Evolutionary conservation across 2,888 invertebrate genomes (phyloP), one percentile per base, ranked within the genome.

Genomic region (Holacanthella duospinosa): DNA sequence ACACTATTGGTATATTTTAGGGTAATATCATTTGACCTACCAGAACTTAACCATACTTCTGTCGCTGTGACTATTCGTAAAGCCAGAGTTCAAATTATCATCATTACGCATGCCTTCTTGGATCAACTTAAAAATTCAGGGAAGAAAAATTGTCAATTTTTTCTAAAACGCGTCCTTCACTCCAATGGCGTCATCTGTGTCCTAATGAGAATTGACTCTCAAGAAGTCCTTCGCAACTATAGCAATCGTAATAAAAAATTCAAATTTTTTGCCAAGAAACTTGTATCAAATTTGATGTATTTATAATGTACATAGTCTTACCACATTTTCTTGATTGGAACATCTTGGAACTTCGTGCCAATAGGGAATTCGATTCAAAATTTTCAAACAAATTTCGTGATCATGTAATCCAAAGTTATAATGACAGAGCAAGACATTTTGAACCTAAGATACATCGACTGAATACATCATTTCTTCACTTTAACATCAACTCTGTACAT

Each of bases 21-120:
- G 9, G 29, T 29, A n/a, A 57, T 16, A n/a, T 27, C 29, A 6
- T 57, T 28, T 29, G 29, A 57, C 36, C 25, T 57, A 12, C 28
- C 2, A 19, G 57, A 57, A 36, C 27, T 57, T n/a, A n/a, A 24
- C 29, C 57, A 57, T 29, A 28, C 2, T 16, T 27, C 29, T 2
- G 57, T 57, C 2, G 57, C 57, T 21, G 57, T 21, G 2, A 29
- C 28, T 4, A 24, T 57, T 16, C 4, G 57, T 16, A 57, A 57
- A 21, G 28, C 57, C 3, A 57, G 24, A 19, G 57, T 57, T 21
- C 29, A 57, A 57, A 57, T 57, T 21, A 29, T 57, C 29, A 57
- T 57, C 21, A 16, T 57, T 4, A 28, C 57, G 12, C 57, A 29
- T 29, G 16, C 9, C 24, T 57, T 57, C 24, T 29, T 57, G 21